These are phyloP conservation scores for Xyrauchen texanus DNA, from an alignment of 2,113 vertebrate species.

Conservation along the genomic window DNA sequence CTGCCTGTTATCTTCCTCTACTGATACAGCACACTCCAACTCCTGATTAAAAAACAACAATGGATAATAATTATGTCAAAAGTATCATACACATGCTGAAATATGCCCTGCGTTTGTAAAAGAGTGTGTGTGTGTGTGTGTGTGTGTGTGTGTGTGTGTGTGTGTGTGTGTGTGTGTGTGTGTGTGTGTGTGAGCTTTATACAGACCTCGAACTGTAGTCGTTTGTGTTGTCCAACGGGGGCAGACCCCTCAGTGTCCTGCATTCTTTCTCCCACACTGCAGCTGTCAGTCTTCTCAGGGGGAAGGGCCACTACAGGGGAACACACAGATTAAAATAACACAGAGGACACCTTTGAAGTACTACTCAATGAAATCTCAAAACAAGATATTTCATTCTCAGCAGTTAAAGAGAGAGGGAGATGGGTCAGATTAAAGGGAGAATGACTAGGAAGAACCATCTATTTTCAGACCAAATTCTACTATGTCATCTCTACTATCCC, in stretches of 20 bases:
- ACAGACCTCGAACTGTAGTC: conserved; percentile 96
- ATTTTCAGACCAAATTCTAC: too few species aligned
- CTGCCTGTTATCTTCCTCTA: conserved; percentile 96
- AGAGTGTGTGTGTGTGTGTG: not conserved
- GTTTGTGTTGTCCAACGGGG: conserved; percentile 82
- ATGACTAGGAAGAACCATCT: too few species aligned
- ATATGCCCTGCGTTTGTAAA: not conserved
- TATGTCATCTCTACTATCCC: too few species aligned
- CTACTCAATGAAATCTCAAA: not conserved
- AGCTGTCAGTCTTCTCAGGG: conserved; percentile 88
- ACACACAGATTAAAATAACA: not conserved
- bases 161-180: not conserved
- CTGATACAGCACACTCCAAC: conserved; percentile 94
- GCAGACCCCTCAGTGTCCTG: conserved; percentile 80
- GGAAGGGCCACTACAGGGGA: conserved; percentile 87
- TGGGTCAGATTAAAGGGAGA: not conserved
- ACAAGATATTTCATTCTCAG: too few species aligned
- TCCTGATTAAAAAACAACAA: conserved; percentile 78
- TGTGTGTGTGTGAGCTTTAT: conserved; percentile 41
- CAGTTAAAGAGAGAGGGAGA: not conserved
- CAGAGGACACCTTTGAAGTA: not conserved
- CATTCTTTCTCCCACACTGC: conserved; percentile 88
- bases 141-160: not conserved
- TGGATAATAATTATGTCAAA: conserved; percentile 32
- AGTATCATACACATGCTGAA: not conserved